Evolutionary conservation across 1,140 invertebrate genomes (phyloP).

Genomic region (Reticulitermes speratus): DNA sequence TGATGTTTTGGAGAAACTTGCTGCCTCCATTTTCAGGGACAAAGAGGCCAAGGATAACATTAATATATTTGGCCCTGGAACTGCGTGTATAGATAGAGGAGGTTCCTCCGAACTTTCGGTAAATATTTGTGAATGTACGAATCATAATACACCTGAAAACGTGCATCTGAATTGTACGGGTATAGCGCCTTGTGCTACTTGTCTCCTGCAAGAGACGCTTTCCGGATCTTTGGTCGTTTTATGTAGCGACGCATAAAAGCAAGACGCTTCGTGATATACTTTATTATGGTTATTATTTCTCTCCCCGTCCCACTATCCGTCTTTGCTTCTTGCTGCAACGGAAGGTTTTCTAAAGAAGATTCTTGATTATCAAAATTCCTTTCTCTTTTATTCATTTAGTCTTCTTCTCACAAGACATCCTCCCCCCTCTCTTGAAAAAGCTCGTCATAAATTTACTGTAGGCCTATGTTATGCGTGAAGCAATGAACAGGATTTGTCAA

Average conservation of each 20-base stretch:
- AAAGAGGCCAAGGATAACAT: too few species aligned
- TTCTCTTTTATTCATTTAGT: not conserved
- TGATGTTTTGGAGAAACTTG: too few species aligned
- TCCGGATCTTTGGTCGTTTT: not conserved
- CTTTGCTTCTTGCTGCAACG: not conserved
- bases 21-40: too few species aligned
- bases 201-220: too few species aligned
- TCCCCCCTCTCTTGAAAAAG: not conserved
- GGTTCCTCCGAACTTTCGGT: too few species aligned
- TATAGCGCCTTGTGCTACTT: too few species aligned
- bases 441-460: too few species aligned
- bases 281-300: not conserved
- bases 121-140: too few species aligned
- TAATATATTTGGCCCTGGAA: too few species aligned
- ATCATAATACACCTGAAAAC: too few species aligned
- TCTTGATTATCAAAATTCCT: slow-evolving; percentile 19
- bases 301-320: not conserved
- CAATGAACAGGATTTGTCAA: not conserved
- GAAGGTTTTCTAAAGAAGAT: not conserved
- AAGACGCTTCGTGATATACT: not conserved
- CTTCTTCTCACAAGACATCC: not conserved
- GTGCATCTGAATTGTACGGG: too few species aligned
- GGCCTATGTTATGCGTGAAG: not conserved
- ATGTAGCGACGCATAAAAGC: not conserved
- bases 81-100: too few species aligned